These are phyloP conservation scores for Neodiprion lecontei DNA, from an alignment of 1,140 invertebrate species.

Conservation along the genomic window DNA sequence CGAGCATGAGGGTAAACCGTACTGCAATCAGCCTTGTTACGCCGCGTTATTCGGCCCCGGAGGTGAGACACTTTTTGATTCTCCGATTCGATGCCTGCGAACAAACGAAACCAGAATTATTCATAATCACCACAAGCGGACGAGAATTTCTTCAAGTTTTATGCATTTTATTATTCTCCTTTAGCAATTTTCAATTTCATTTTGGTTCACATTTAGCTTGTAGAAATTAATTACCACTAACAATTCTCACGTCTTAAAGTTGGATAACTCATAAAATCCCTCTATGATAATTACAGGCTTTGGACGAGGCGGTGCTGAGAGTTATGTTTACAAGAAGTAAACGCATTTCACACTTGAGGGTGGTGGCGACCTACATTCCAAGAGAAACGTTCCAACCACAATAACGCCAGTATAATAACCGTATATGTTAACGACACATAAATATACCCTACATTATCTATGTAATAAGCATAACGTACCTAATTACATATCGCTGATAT, in stretches of 20 bases:
- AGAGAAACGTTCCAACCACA: background rate
- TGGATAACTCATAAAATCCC: too few relatives aligned
- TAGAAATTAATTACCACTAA: too few relatives aligned
- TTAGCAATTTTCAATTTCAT: background rate
- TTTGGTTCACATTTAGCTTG: too few relatives aligned
- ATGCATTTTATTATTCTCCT: constrained; percentile 12
- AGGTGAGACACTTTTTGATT: constrained; percentile 58
- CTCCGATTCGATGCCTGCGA: background rate
- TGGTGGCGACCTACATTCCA: background rate
- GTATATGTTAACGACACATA: background rate
- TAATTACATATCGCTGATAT: background rate
- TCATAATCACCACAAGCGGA: background rate
- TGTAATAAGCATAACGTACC: background rate
- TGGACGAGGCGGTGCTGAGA: constrained; percentile 70
- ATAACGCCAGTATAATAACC: background rate
- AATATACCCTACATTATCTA: background rate
- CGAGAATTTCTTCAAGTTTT: background rate
- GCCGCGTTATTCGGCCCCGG: constrained; percentile 75
- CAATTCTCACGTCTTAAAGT: too few relatives aligned
- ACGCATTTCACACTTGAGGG: background rate
- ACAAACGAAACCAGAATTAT: background rate
- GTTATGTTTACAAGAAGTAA: constrained; percentile 69
- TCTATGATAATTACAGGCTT: constrained; percentile 61
- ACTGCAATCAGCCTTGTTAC: constrained; percentile 81
- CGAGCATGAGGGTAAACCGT: constrained; percentile 80